Percentiles rank a stretch among this genome's conserved stretches.
These are phyloP conservation scores for Mormyrus proboscirostris DNA, from an alignment of 2,797 vertebrate genomes.

Conservation along the genomic window DNA sequence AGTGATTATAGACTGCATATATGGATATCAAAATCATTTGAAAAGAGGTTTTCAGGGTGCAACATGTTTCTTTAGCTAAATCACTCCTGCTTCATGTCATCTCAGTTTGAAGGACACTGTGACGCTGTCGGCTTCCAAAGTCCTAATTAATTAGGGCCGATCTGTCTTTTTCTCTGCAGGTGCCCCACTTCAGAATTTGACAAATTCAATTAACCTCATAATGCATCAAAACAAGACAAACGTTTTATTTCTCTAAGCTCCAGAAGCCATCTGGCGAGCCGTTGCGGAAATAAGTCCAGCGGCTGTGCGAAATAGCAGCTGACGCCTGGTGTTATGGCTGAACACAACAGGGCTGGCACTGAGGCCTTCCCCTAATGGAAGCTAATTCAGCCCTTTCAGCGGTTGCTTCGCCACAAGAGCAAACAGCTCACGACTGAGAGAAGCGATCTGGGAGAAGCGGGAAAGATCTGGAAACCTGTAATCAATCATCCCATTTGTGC, in stretches of 20 bases:
- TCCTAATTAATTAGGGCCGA: slow-evolving; percentile 14
- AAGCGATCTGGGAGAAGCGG: not conserved
- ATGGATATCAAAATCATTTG: not conserved
- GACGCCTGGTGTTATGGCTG: not conserved
- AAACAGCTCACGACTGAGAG: slow-evolving; percentile 1
- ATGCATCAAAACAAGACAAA: slow-evolving; percentile 11
- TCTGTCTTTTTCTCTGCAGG: slow-evolving; percentile 5
- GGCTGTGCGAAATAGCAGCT: not conserved
- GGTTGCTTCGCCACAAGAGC: not conserved
- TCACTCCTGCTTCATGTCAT: not conserved
- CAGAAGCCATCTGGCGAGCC: slow-evolving; percentile 9
- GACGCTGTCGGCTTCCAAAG: slow-evolving; percentile 4
- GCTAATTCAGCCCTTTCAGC: not conserved
- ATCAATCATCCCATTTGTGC: slow-evolving; percentile 21
- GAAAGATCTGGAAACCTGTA: not conserved
- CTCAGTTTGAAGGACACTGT: slow-evolving; percentile 6
- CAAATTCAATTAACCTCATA: slow-evolving; percentile 21
- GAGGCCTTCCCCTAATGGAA: slow-evolving; percentile 12
- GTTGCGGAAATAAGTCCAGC: not conserved
- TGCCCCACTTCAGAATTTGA: not conserved
- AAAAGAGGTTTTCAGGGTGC: not conserved
- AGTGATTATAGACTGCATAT: not conserved
- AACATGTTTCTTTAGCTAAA: not conserved
- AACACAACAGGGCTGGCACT: not conserved
- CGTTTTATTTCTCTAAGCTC: slow-evolving; percentile 11